These are phyloP conservation scores for Trachurus trachurus DNA, from an alignment of 2,797 vertebrate genomes.

Conservation along the genomic window DNA sequence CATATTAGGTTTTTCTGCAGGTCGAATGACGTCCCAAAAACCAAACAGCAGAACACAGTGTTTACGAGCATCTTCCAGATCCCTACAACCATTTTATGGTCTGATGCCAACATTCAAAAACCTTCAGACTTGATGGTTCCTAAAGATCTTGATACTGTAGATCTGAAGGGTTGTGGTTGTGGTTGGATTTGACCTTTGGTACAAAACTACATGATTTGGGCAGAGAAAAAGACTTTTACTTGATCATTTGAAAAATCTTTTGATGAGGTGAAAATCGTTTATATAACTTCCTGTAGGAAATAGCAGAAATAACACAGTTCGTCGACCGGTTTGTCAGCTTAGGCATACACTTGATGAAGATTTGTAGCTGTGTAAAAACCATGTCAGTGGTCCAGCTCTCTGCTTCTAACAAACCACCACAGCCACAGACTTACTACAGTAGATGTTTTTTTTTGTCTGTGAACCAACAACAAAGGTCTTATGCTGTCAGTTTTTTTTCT, in stretches of 20 bases:
- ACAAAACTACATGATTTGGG: too few relatives aligned
- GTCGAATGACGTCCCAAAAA: not conserved
- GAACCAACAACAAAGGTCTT: not conserved
- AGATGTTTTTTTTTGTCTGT: not conserved
- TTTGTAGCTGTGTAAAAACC: not conserved
- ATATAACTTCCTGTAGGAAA: not conserved
- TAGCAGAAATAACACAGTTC: not conserved
- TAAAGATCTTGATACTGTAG: too few relatives aligned
- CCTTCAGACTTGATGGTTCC: too few relatives aligned
- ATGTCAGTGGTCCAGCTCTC: not conserved
- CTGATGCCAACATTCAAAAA: too few relatives aligned
- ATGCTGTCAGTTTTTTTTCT: not conserved
- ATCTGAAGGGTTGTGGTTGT: too few relatives aligned
- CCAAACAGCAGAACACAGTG: not conserved
- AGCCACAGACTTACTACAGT: too few relatives aligned
- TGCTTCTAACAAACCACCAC: not conserved
- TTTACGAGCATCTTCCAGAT: not conserved
- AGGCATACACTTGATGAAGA: not conserved
- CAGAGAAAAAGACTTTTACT: not conserved
- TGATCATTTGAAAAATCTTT: not conserved
- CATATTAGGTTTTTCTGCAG: not conserved
- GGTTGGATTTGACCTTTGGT: too few relatives aligned
- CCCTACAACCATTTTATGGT: too few relatives aligned
- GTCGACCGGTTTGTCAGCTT: too few relatives aligned
- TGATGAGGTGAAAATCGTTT: not conserved